Conservation (phyloP, 2,888 invertebrate genomes). For the Limnephilus marmoratus region DNA sequence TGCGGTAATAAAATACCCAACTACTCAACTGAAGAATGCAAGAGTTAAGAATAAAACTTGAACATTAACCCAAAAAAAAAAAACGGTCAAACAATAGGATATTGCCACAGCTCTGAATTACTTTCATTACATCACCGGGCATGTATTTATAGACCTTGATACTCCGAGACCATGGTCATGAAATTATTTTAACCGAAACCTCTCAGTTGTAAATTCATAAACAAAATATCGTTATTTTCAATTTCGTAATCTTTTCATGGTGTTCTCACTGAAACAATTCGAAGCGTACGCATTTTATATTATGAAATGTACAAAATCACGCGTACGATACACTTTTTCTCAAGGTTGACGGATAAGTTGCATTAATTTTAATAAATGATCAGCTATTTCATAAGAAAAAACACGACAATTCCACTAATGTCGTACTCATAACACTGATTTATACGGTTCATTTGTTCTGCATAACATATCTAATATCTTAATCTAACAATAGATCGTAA, state of each 20-base stretch:
- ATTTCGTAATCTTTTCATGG: slow-evolving; percentile 8
- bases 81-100: slow-evolving; percentile 14
- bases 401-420: not conserved
- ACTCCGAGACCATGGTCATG: slow-evolving; percentile 31
- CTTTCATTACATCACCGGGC: not conserved
- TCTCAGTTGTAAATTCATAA: not conserved
- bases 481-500: not conserved
- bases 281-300: not conserved
- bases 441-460: not conserved
- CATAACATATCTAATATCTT: not conserved
- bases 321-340: slow-evolving; percentile 15
- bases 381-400: not conserved
- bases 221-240: not conserved
- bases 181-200: slow-evolving; percentile 5
- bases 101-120: slow-evolving; percentile 18
- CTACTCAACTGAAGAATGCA: not conserved
- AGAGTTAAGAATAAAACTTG: not conserved
- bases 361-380: not conserved
- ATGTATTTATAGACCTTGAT: slow-evolving; percentile 28
- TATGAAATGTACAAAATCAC: slow-evolving; percentile 12
- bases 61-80: slow-evolving; percentile 25
- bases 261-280: not conserved
- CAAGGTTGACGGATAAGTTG: not conserved
- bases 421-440: not conserved
- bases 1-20: not conserved